Conservation (phyloP, 2,113 vertebrate species). For the Zonotrichia leucophrys region DNA sequence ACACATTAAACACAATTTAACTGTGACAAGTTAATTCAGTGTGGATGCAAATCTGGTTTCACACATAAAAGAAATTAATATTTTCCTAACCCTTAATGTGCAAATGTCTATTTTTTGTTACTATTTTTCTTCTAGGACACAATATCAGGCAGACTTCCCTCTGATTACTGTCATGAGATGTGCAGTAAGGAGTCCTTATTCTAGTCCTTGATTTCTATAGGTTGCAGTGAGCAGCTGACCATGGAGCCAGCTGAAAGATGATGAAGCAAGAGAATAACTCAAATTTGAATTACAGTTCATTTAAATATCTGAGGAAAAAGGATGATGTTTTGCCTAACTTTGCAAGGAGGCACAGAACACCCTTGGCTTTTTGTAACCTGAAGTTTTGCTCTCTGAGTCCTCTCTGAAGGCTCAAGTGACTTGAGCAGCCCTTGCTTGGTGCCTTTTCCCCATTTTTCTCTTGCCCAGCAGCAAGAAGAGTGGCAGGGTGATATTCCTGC, state of each 20-base stretch:
- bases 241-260: neutral
- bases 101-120: neutral
- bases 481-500: neutral
- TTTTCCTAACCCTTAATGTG: neutral
- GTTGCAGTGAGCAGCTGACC: neutral
- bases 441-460: neutral
- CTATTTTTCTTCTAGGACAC: neutral
- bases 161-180: neutral
- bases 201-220: neutral
- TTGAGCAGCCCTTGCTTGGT: neutral
- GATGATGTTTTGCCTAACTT: neutral
- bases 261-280: neutral
- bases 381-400: neutral
- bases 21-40: neutral
- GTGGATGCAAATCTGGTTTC: neutral
- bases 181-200: neutral
- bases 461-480: neutral
- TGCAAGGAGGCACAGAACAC: neutral
- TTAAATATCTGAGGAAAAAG: neutral
- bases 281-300: neutral
- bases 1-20: neutral
- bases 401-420: neutral
- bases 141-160: neutral
- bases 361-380: neutral
- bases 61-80: neutral